Evolutionary conservation across 1,140 invertebrate genomes (phyloP).

Genomic region (Drosophila saltans): DNA sequence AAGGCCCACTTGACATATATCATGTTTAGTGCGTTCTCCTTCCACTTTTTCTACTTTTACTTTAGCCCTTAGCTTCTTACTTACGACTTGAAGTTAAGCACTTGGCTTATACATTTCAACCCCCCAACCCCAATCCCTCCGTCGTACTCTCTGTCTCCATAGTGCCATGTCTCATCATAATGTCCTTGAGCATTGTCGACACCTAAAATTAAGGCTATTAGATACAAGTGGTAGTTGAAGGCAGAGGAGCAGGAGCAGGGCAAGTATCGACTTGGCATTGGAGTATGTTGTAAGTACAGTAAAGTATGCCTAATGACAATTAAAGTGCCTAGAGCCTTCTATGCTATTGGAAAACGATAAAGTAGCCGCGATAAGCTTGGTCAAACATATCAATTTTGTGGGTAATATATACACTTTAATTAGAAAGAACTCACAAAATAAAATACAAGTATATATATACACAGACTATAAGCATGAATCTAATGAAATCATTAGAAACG

Average conservation of each 20-base stretch:
- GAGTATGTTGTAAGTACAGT: constrained; percentile 16
- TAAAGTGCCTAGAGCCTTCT: constrained; percentile 16
- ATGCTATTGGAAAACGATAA: constrained; percentile 24
- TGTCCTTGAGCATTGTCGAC: constrained; percentile 26
- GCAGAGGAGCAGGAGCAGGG: not conserved
- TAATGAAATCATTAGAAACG: constrained; percentile 21
- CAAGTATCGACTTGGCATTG: constrained; percentile 19
- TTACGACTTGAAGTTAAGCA: constrained; percentile 18
- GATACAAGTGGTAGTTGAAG: constrained; percentile 15
- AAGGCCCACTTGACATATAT: constrained; percentile 23
- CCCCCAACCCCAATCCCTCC: not conserved
- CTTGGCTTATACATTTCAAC: constrained; percentile 3
- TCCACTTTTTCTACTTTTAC: not conserved
- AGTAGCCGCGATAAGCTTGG: constrained; percentile 22
- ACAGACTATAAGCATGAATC: not conserved
- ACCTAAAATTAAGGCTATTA: constrained; percentile 30
- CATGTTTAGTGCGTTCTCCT: constrained; percentile 11
- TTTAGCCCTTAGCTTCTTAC: not conserved
- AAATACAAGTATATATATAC: not conserved
- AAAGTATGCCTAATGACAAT: constrained; percentile 26
- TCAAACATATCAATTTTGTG: constrained; percentile 19
- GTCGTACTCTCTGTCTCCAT: not conserved
- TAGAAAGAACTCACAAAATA: constrained; percentile 13
- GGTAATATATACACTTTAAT: constrained; percentile 16
- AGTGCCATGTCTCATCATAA: constrained; percentile 15